These are phyloP conservation scores for Zosterops borbonicus DNA, from an alignment of 2,113 vertebrate genomes.

Conservation along the genomic window DNA sequence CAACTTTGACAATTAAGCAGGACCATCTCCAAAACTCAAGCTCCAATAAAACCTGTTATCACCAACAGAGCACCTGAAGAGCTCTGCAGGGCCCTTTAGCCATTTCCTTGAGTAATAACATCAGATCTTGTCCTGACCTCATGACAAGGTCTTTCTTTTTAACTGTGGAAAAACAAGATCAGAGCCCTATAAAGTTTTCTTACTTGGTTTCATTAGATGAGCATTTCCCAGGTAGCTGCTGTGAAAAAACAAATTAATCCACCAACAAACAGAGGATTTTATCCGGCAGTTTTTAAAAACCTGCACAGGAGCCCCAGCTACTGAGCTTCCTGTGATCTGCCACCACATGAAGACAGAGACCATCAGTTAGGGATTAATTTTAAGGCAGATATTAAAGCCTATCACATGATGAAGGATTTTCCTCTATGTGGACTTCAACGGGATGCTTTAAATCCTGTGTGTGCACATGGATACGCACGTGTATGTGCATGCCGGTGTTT, in stretches of 20 bases:
- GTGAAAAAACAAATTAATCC: conserved; percentile 1
- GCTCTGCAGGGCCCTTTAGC: neutral
- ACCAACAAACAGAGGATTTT: neutral
- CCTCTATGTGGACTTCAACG: neutral
- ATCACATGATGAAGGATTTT: conserved; percentile 24
- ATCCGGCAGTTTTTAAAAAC: neutral
- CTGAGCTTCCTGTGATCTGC: neutral
- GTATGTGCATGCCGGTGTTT: rapidly evolving
- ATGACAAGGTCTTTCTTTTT: neutral
- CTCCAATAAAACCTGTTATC: neutral
- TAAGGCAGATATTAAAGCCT: conserved; percentile 48
- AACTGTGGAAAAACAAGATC: neutral
- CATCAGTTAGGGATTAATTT: conserved; percentile 46
- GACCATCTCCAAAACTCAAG: neutral
- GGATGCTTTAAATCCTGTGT: neutral
- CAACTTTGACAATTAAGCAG: neutral
- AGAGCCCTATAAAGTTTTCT: neutral
- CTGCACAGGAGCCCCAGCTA: neutral
- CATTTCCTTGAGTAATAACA: neutral
- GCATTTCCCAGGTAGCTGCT: neutral
- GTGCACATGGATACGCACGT: rapidly evolving
- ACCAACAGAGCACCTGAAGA: neutral
- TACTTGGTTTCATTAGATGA: neutral
- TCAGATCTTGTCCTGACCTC: neutral
- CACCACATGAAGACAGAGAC: neutral